Conservation (phyloP, 2,888 invertebrate species). For the Himalopsyche japonica region DNA sequence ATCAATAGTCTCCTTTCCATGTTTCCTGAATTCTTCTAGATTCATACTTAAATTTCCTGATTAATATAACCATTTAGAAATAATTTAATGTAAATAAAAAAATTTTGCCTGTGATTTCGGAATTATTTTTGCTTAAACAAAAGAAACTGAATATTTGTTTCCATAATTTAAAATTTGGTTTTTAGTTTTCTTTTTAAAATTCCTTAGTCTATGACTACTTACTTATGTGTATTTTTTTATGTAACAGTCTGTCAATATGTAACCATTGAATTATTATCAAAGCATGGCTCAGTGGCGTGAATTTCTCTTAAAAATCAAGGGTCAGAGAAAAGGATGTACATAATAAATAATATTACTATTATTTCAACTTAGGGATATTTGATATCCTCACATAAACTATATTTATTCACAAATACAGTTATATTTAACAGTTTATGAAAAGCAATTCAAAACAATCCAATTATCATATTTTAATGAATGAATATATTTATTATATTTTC, state of each 20-base stretch:
- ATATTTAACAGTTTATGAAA: neutral
- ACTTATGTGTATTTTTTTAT: no score
- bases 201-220: neutral
- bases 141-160: neutral
- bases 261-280: no score
- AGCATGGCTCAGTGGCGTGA: no score
- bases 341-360: neutral
- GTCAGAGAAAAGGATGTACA: no score
- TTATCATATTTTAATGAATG: neutral
- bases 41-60: conserved; percentile 60
- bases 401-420: neutral
- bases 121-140: neutral
- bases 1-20: conserved; percentile 82
- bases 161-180: no score
- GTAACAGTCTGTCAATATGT: no score
- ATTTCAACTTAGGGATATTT: neutral
- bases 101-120: neutral
- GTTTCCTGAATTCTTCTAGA: conserved; percentile 71
- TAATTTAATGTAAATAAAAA: no score
- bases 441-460: neutral
- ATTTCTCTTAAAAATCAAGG: no score
- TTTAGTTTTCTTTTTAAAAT: no score
- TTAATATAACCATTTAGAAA: no score
- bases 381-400: neutral
- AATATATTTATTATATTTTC: neutral